Evolutionary conservation across 2,888 invertebrate genomes (phyloP).

Genomic region (Geotrupes spiniger): DNA sequence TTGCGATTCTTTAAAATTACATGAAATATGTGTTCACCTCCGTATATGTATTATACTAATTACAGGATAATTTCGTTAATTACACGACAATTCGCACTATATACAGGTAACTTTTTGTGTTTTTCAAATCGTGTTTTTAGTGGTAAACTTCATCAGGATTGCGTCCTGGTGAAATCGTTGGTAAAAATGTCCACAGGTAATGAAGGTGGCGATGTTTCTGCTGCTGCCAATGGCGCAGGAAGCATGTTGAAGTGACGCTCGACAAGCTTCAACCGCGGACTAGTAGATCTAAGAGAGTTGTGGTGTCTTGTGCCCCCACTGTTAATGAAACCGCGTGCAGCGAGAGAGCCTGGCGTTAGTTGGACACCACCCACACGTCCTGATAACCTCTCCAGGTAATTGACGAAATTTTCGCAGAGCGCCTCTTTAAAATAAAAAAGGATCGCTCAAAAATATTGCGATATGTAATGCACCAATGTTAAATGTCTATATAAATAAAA

Average conservation of each 20-base stretch:
- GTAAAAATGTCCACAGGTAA: conserved; percentile 4
- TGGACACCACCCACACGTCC: conserved; percentile 4
- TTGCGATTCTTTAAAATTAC: no score
- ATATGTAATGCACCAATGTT: no score
- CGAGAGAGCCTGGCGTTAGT: neutral
- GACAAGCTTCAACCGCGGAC: conserved; percentile 5
- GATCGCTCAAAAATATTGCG: no score
- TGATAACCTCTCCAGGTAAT: no score
- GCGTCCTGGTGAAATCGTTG: conserved; percentile 7
- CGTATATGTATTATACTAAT: no score
- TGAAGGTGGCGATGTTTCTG: conserved; percentile 3
- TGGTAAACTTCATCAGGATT: neutral
- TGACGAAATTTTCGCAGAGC: no score
- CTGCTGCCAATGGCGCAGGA: conserved; percentile 4
- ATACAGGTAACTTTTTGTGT: conserved; percentile 4
- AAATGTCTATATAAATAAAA: no score
- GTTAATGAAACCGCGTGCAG: neutral
- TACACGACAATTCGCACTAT: neutral
- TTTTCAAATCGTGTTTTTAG: neutral
- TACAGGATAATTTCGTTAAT: no score
- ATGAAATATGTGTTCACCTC: no score
- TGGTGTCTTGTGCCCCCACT: conserved; percentile 6
- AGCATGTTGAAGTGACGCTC: conserved; percentile 5
- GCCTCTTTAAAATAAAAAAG: no score
- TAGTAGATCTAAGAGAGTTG: conserved; percentile 4